A percentile compares a stretch with the other conserved stretches of the same genome.
These are phyloP conservation scores for Arrhopalites spinosus DNA, from an alignment of 2,888 invertebrate genomes.

Conservation along the genomic window DNA sequence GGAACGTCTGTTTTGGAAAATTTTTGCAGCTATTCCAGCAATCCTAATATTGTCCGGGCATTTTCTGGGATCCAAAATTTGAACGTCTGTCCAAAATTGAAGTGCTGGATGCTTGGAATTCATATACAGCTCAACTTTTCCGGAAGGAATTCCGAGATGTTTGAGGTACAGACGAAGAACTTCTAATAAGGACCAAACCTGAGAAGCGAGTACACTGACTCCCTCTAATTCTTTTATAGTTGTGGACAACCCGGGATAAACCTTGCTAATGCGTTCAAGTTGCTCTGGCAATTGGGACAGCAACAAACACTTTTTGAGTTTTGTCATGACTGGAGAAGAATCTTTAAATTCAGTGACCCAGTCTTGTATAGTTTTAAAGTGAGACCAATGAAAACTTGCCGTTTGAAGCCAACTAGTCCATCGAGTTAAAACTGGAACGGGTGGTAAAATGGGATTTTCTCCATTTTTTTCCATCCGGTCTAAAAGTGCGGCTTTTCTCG, in stretches of 20 bases:
- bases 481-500: not conserved
- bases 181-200: not conserved
- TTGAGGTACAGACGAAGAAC: not conserved
- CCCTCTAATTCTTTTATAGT: not conserved
- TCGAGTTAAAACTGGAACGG: slow-evolving; percentile 5
- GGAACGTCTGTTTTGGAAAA: not conserved
- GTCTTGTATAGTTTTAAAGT: not conserved
- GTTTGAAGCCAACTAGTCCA: slow-evolving; percentile 9
- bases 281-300: not conserved
- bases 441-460: not conserved
- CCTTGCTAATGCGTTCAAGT: slow-evolving; percentile 15
- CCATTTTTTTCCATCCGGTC: not conserved
- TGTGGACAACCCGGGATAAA: not conserved
- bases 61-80: slow-evolving; percentile 6
- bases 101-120: not conserved
- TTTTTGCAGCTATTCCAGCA: not conserved
- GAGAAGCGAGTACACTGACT: not conserved
- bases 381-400: not conserved
- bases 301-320: not conserved
- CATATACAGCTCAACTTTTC: not conserved
- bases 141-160: not conserved
- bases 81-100: slow-evolving; percentile 11
- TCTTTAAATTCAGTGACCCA: not conserved
- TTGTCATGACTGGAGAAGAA: not conserved
- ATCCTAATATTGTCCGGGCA: not conserved